phyloP scores from a whole-genome alignment of 37 sponge, comb jelly and placozoan genomes.

The Ianthella basta region DNA sequence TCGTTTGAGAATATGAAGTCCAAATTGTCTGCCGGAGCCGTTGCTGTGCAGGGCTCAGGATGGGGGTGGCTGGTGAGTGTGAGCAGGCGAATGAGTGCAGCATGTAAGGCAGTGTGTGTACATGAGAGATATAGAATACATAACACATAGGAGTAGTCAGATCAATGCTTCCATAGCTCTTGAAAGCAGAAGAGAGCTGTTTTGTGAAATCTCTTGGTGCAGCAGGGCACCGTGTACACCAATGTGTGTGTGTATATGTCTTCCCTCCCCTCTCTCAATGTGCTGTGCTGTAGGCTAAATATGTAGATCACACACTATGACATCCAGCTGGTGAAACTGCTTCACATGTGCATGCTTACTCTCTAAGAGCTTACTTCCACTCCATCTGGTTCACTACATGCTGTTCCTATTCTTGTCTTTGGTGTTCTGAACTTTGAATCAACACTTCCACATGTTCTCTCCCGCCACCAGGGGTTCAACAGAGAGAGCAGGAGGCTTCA shows the following conservation, averaged over 20 bases:
- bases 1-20: slow-evolving; percentile 79
- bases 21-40: slow-evolving; percentile 67
- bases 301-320: too few species aligned
- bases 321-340: too few species aligned
- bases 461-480: slow-evolving; percentile 71
- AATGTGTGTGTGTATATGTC: too few species aligned
- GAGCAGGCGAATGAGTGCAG: neutral
- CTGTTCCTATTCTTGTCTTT: neutral
- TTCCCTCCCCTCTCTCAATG: too few species aligned
- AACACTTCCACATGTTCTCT: too few species aligned
- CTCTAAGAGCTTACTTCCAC: neutral
- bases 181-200: neutral
- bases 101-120: neutral
- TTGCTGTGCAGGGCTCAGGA: slow-evolving; percentile 93
- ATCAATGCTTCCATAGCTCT: neutral
- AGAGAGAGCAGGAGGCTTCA: slow-evolving; percentile 54
- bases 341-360: neutral
- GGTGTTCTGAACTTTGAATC: neutral
- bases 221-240: too few species aligned
- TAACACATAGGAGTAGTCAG: neutral
- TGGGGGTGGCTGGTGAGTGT: slow-evolving; percentile 97
- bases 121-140: neutral
- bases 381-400: neutral
- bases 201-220: too few species aligned
- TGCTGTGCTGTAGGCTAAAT: too few species aligned